Evolutionary conservation across 2,113 vertebrate genomes (phyloP), one percentile per base, ranked within the genome.

Genomic region (Casuarius casuarius): DNA sequence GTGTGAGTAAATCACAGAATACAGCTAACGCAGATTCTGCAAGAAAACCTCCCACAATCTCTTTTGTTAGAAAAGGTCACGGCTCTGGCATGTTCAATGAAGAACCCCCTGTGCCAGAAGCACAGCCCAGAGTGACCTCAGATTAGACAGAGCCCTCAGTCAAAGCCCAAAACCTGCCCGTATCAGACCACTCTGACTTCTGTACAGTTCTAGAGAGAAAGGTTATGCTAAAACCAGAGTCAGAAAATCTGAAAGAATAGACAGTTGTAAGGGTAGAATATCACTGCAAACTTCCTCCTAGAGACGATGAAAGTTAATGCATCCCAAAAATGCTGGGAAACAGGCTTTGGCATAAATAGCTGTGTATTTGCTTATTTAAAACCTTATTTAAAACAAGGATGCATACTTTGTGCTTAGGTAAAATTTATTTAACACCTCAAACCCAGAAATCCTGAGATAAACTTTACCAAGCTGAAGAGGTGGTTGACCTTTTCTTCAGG

Each of bases 401-500:
- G 7, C 2, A 5, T 25, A 71, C 1, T 1, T 5, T 63, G 33
- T 46, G 4, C 7, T 73, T 51, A 67, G n/a, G 33, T 49, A 52
- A 91, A 84, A 76, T n/a, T 46, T 35, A 35, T 44, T 73, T 84
- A 80, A 38, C 22, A 10, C 78, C 67, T 76, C 66, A 88, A 59
- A 72, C 4, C 6, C 13, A 79, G 22, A 96, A 90, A 92, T 48
- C 56, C 59, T 6, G 1, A 86, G 26, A 66, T 31, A 89, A 86
- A 90, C 3, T 25, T 88, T 6, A 44, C 26, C 21, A 65, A 84
- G 87, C 46, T 14, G 2, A 86, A 70, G 17, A 54, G 14, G 7
- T 5, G 31, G 71, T 84, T 58, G 35, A 59, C 7, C 7, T 91
- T 80, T 40, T 5, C 28, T 89, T 84, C 29, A 73, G 23, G 17